These are phyloP conservation scores for Lacerta viridis DNA, from an alignment of 2,797 vertebrate species.

Conservation along the genomic window DNA sequence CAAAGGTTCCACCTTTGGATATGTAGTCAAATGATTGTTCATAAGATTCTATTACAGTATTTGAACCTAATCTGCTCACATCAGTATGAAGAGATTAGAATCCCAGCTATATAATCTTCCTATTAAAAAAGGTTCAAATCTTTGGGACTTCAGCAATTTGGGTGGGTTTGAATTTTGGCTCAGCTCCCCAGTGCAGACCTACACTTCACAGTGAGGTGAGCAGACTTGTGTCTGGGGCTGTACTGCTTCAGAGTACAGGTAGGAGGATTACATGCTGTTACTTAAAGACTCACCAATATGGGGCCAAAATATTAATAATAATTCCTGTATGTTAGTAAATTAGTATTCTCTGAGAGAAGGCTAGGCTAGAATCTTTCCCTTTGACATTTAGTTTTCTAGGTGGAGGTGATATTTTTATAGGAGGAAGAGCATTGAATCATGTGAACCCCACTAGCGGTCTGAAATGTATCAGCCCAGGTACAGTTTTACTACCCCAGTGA, in stretches of 20 bases:
- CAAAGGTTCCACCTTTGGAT: background rate
- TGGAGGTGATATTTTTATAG: background rate
- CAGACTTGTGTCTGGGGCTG: background rate
- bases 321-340: background rate
- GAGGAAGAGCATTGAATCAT: background rate
- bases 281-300: background rate
- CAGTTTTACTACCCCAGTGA: background rate
- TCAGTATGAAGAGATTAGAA: background rate
- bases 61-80: background rate
- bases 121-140: background rate
- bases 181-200: constrained; percentile 40
- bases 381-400: background rate
- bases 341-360: background rate
- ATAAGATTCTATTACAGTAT: background rate
- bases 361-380: background rate
- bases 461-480: background rate
- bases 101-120: too few relatives aligned
- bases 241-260: background rate
- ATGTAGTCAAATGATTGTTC: background rate
- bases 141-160: constrained; percentile 31
- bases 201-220: background rate
- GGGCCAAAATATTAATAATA: background rate
- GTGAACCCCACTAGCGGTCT: background rate
- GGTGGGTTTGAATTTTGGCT: constrained; percentile 41
- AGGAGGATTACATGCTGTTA: background rate